Percentiles rank a stretch among this genome's conserved stretches.
Conservation (phyloP, 2,113 vertebrate genomes). For the Lophochroa leadbeateri region DNA sequence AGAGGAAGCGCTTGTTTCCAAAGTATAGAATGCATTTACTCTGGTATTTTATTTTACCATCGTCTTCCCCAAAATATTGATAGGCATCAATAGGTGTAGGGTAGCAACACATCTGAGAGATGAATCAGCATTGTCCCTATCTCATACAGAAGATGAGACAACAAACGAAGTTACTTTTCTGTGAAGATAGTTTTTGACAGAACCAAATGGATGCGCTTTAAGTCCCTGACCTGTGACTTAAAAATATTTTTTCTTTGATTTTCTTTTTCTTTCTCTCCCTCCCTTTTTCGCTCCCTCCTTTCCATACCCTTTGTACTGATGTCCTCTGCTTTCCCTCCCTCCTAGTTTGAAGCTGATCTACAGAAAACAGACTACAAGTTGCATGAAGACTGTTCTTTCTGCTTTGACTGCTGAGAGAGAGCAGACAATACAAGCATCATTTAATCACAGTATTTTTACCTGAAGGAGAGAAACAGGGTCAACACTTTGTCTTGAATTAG, state of each 20-base stretch:
- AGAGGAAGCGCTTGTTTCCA: neutral
- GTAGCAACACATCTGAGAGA: neutral
- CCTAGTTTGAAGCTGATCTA: slow-evolving; percentile 71
- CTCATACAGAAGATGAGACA: neutral
- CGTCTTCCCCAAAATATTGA: neutral
- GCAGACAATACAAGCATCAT: slow-evolving; percentile 18
- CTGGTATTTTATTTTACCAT: neutral
- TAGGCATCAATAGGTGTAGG: neutral
- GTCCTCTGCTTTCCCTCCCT: neutral
- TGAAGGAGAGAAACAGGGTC: slow-evolving; percentile 29
- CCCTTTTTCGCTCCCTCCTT: neutral
- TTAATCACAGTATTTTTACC: neutral
- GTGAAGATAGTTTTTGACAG: neutral
- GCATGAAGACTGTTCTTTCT: slow-evolving; percentile 58
- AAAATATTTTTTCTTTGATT: neutral
- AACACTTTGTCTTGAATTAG: neutral
- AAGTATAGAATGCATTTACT: neutral
- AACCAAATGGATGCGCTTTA: neutral
- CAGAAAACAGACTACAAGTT: slow-evolving; percentile 73
- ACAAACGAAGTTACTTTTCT: neutral
- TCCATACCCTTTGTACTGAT: neutral
- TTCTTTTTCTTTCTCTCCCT: neutral
- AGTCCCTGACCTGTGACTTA: neutral
- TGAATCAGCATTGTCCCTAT: neutral
- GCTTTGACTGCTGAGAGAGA: slow-evolving; percentile 73